Evolutionary conservation across 2,888 invertebrate genomes (phyloP).

Genomic region (Tyria jacobaeae): DNA sequence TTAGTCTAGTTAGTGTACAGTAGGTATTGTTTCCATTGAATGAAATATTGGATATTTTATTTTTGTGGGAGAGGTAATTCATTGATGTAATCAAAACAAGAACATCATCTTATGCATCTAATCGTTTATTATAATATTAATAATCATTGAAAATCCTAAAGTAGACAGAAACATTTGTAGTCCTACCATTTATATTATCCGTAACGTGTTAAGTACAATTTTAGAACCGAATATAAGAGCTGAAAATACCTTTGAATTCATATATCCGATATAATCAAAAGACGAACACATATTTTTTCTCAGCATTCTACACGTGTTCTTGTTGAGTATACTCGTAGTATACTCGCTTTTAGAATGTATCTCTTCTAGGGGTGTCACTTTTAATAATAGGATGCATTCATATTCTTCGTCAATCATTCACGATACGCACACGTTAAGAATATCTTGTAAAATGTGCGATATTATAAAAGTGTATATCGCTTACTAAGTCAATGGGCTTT

Average conservation of each 20-base stretch:
- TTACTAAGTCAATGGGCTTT: constrained; percentile 40
- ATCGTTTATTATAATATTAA: too few relatives aligned
- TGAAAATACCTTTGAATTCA: not conserved
- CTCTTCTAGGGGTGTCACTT: not conserved
- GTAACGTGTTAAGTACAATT: not conserved
- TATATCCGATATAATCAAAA: not conserved
- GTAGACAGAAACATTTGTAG: not conserved
- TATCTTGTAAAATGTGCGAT: constrained; percentile 24
- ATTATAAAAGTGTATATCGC: constrained; percentile 29
- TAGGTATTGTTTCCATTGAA: too few relatives aligned
- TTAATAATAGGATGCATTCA: constrained; percentile 28
- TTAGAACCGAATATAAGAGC: not conserved
- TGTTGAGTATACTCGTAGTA: not conserved
- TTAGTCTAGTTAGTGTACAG: too few relatives aligned
- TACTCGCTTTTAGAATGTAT: not conserved
- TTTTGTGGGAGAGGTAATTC: too few relatives aligned
- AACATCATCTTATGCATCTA: too few relatives aligned
- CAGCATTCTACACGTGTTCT: not conserved
- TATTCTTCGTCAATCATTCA: constrained; percentile 34
- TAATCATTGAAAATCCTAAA: not conserved
- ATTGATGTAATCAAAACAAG: too few relatives aligned
- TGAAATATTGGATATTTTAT: too few relatives aligned
- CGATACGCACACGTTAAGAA: constrained; percentile 43
- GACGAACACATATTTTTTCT: too few relatives aligned
- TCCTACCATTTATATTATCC: not conserved